These are phyloP conservation scores for Neelides sp. DNA, from an alignment of 1,140 invertebrate species.

Conservation along the genomic window DNA sequence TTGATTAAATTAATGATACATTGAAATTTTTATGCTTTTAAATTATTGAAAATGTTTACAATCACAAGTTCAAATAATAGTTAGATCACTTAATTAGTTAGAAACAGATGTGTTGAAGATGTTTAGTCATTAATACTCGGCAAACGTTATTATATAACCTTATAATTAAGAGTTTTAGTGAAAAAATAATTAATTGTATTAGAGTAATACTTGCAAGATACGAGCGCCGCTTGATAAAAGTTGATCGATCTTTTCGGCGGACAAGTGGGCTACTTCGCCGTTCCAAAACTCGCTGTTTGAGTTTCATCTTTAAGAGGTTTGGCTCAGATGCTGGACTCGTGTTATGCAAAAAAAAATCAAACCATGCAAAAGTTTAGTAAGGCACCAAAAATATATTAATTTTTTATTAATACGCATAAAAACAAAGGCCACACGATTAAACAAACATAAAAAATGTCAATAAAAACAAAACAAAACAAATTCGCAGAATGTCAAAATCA, in stretches of 20 bases:
- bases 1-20: no score
- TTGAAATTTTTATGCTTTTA: no score
- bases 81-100: no score
- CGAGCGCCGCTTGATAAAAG: constrained; percentile 60
- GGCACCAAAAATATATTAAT: background rate
- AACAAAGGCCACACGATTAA: no score
- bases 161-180: no score
- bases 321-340: constrained; percentile 80
- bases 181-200: background rate
- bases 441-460: background rate
- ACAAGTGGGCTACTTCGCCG: constrained; percentile 73
- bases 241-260: constrained; percentile 62
- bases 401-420: background rate
- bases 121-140: no score
- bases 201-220: constrained; percentile 60
- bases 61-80: no score
- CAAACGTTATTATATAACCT: no score
- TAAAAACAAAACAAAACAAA: constrained; percentile 11
- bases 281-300: constrained; percentile 90
- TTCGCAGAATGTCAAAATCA: constrained; percentile 4
- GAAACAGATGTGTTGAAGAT: no score
- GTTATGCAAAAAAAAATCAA: background rate
- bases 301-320: constrained; percentile 87
- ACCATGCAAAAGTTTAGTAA: background rate
- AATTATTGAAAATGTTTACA: no score